A percentile compares a stretch with the other conserved stretches of the same genome.
phyloP scores from a whole-genome alignment of 2,797 vertebrate genomes.

The Sciurus vulgaris region DNA sequence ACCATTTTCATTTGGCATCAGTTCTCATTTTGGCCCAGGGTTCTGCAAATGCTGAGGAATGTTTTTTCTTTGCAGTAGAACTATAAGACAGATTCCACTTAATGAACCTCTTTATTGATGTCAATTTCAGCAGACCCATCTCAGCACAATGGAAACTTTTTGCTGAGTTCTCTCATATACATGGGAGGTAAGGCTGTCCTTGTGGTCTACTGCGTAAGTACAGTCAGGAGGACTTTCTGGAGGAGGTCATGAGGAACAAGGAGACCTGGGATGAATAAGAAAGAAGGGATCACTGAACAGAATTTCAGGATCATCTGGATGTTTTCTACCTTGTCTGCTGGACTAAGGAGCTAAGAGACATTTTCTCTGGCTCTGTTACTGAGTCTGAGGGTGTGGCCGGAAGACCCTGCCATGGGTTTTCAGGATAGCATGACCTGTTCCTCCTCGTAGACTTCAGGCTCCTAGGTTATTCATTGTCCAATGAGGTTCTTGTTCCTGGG shows the following conservation, averaged over 20 bases:
- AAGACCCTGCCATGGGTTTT: not conserved
- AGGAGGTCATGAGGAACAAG: not conserved
- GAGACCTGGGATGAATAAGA: not conserved
- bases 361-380: not conserved
- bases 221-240: not conserved
- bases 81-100: not conserved
- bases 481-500: not conserved
- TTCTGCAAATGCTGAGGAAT: not conserved
- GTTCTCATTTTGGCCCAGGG: not conserved
- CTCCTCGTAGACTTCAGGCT: not conserved
- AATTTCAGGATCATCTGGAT: not conserved
- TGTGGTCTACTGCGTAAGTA: not conserved
- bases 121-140: not conserved
- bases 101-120: not conserved
- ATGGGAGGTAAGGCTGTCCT: not conserved
- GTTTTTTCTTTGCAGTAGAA: not conserved
- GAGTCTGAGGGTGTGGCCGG: not conserved
- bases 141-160: not conserved
- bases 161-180: not conserved
- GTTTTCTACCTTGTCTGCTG: not conserved
- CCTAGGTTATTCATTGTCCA: not conserved
- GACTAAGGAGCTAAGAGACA: not conserved
- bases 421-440: not conserved
- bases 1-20: not conserved
- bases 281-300: not conserved